A percentile compares a stretch with the other conserved stretches of the same genome.
These are phyloP conservation scores for Cottus gobio DNA, from an alignment of 2,113 vertebrate species.

Conservation along the genomic window DNA sequence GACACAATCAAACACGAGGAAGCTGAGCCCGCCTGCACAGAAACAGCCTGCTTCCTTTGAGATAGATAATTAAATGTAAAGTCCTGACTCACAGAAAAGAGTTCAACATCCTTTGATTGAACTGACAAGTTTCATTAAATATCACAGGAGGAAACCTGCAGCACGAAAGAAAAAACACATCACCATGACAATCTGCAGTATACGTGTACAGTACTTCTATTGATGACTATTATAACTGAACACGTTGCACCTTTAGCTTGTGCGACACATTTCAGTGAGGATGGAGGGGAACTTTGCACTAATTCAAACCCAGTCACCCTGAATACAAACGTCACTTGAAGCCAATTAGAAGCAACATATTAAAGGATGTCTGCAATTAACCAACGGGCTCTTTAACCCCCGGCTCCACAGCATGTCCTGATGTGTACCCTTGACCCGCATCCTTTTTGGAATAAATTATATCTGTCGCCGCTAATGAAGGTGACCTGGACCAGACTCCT, in stretches of 20 bases:
- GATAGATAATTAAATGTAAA: slow-evolving; percentile 20
- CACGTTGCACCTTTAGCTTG: background rate
- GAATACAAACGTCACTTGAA: background rate
- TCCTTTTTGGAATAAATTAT: slow-evolving; percentile 33
- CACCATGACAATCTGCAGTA: background rate
- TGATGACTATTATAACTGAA: background rate
- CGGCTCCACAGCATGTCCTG: background rate
- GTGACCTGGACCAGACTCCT: slow-evolving; percentile 23
- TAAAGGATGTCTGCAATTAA: slow-evolving; percentile 20
- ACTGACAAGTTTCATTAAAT: slow-evolving; percentile 10
- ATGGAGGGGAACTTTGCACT: background rate
- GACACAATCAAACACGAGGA: background rate
- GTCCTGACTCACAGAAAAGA: background rate
- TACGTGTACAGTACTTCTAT: background rate
- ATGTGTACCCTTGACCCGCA: slow-evolving; percentile 20
- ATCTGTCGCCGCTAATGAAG: slow-evolving; percentile 38
- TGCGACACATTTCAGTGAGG: background rate
- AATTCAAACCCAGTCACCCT: background rate
- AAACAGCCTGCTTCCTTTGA: background rate
- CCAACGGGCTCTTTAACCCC: background rate
- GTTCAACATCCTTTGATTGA: slow-evolving; percentile 9
- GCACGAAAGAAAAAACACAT: background rate
- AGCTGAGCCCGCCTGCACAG: background rate
- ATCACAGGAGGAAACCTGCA: background rate
- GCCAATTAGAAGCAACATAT: slow-evolving; percentile 3